These are phyloP conservation scores for Zonitis immaculata DNA, from an alignment of 2,888 invertebrate species.

Conservation along the genomic window DNA sequence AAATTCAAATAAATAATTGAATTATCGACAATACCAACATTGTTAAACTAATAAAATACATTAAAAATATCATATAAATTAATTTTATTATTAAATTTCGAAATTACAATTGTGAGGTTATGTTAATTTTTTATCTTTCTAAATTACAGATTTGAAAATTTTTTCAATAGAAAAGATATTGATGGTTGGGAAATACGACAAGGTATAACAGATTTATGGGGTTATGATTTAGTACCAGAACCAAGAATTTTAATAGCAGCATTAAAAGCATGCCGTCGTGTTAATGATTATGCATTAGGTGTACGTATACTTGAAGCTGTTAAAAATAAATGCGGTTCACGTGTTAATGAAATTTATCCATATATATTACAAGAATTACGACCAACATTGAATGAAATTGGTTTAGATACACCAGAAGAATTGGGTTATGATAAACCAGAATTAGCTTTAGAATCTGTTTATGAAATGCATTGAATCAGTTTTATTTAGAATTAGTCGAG, in stretches of 20 bases:
- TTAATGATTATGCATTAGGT: constrained; percentile 92
- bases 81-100: too few relatives aligned
- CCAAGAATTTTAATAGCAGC: constrained; percentile 84
- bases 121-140: constrained; percentile 4
- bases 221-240: constrained; percentile 90
- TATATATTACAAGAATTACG: constrained; percentile 85
- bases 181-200: constrained; percentile 94
- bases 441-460: constrained; percentile 73
- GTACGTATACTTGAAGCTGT: constrained; percentile 89
- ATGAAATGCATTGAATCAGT: constrained; percentile 52
- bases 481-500: not conserved
- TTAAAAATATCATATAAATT: too few relatives aligned
- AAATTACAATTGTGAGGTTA: too few relatives aligned
- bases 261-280: constrained; percentile 83
- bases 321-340: constrained; percentile 79
- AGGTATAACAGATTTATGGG: constrained; percentile 82
- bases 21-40: too few relatives aligned
- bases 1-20: not conserved
- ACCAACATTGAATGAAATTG: constrained; percentile 89
- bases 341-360: constrained; percentile 75
- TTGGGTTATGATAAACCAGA: constrained; percentile 97
- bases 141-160: constrained; percentile 69
- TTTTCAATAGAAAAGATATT: constrained; percentile 80
- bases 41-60: too few relatives aligned
- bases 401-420: constrained; percentile 90